Conservation (phyloP, 2,888 invertebrate species). For the Argynnis bischoffii region DNA sequence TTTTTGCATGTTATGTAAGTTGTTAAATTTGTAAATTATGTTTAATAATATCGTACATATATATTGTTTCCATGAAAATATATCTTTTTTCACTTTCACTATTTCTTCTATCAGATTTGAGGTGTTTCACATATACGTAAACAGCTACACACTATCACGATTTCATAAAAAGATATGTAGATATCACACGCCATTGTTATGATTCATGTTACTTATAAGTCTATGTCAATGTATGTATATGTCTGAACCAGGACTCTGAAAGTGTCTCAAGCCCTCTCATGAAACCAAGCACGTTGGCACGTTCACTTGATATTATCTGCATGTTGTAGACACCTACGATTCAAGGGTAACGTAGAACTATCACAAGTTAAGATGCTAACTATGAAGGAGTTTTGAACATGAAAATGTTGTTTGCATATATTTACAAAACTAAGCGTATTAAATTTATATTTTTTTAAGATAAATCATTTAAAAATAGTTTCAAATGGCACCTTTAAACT, state of each 20-base stretch:
- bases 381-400: background rate
- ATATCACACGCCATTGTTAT: background rate
- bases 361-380: conserved; percentile 6
- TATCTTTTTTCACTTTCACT: too few relatives aligned
- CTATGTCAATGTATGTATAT: conserved; percentile 6
- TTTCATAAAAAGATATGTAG: background rate
- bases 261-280: conserved; percentile 45
- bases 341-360: conserved; percentile 33
- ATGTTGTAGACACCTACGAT: conserved; percentile 39
- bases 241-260: conserved; percentile 37
- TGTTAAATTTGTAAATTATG: too few relatives aligned
- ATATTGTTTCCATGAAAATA: too few relatives aligned
- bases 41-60: too few relatives aligned
- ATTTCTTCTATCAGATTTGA: too few relatives aligned
- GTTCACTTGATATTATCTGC: conserved; percentile 40
- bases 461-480: too few relatives aligned
- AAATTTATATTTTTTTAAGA: background rate
- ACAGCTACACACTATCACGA: too few relatives aligned
- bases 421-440: background rate
- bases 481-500: too few relatives aligned
- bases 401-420: background rate
- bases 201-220: background rate
- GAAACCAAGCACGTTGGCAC: conserved; percentile 44
- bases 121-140: too few relatives aligned
- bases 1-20: too few relatives aligned